Evolutionary conservation across 2,797 vertebrate genomes (phyloP), one percentile per base, ranked within the genome.

Genomic region (Eulemur coronatus): DNA sequence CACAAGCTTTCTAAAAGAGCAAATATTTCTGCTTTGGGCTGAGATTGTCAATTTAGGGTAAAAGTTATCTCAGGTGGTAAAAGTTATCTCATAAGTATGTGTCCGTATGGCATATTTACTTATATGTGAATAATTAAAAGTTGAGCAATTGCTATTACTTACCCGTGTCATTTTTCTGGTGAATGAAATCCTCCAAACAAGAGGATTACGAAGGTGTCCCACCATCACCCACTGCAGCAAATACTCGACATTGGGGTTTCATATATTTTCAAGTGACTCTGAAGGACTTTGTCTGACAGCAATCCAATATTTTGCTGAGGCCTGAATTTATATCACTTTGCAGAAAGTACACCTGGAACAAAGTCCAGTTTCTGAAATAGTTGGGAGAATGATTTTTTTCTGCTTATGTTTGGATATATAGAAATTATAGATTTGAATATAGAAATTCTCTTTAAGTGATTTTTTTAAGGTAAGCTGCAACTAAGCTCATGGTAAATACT

Each of bases 311-410:
- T 84, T 93, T 96, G 46, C 79, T 67, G 84, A 89, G 79, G 70
- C 12, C 76, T 75, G 70, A 69, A 79, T 93, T 65, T 89, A 59
- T 91, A 50, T 76, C 67, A 76, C 59, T 96, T 82, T 93, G 43
- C 46, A 91, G 73, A 94, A 92, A 96, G 35, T 63, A 65, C 18
- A 15, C 33, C 59, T 80, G 81, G 59, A 67, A 78, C 35, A 33
- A 89, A 91, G 57, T 43, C 63, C 30, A 72, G 41, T 33, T 89
- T 88, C 84, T 87, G 48, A 87, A 89, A 72, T 85, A 33, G n/a
- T 18, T 46, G 59, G 33, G 35, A 59, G 33, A 48, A 17, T 67
- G 26, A 35, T 69, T 93, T 82, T 85, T 52, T 61, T 84, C 63
- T 89, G 30, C n/a, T 86, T 86, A 26, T 38, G 43, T 91, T 88